A percentile compares a stretch with the other conserved stretches of the same genome.
These are phyloP conservation scores for Prunella strophiata DNA, from an alignment of 2,797 vertebrate species.

Conservation along the genomic window DNA sequence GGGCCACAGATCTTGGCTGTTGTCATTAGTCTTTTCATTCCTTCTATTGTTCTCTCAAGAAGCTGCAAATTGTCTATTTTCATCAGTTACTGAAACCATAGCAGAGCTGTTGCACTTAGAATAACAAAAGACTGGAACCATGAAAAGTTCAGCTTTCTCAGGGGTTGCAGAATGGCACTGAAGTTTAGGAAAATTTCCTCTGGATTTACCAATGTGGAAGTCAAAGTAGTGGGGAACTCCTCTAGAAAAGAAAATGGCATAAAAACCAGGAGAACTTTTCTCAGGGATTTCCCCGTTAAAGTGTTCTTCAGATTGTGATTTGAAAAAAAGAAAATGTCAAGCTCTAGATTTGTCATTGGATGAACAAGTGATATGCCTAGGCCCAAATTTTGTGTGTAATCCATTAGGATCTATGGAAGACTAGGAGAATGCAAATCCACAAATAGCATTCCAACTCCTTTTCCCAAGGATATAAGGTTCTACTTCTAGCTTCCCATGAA, in stretches of 20 bases:
- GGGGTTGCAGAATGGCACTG: neutral
- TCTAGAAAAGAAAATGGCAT: neutral
- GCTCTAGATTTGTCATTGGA: neutral
- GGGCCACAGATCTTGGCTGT: neutral
- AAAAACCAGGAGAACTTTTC: neutral
- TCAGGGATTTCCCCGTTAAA: neutral
- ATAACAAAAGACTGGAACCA: neutral
- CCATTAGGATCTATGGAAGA: neutral
- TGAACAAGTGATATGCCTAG: neutral
- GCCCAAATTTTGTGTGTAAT: neutral
- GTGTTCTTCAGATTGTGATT: neutral
- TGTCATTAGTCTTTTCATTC: slow-evolving; percentile 40
- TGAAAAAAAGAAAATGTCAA: neutral
- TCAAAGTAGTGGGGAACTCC: neutral
- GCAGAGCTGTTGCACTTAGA: neutral
- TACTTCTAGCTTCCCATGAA: neutral
- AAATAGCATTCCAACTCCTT: neutral
- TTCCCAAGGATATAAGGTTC: neutral
- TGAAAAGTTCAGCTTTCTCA: neutral
- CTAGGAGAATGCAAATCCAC: neutral
- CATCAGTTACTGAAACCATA: neutral
- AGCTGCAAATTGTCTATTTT: slow-evolving; percentile 46
- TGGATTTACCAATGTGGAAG: neutral
- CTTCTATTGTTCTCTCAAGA: slow-evolving; percentile 30
- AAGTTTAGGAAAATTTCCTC: neutral